Evolutionary conservation across 2,113 vertebrate species (phyloP).

Genomic region (Varanus salvator): DNA sequence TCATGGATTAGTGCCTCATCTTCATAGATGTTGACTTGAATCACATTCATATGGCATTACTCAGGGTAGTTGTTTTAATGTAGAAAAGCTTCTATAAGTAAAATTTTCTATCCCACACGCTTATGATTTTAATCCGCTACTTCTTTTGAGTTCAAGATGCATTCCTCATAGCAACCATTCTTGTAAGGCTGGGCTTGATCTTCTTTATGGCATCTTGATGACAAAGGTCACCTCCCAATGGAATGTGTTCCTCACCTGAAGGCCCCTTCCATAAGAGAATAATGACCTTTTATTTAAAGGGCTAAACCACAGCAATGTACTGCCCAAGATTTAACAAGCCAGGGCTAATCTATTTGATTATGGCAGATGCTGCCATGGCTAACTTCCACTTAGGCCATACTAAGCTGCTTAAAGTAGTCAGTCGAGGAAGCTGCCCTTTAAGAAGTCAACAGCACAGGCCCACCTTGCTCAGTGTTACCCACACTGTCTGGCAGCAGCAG

Average conservation of each 20-base stretch:
- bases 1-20: constrained; percentile 58
- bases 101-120: background rate
- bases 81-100: background rate
- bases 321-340: background rate
- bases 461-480: background rate
- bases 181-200: background rate
- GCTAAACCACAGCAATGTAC: no score
- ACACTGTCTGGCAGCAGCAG: background rate
- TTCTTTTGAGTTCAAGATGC: background rate
- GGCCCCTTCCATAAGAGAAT: background rate
- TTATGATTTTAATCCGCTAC: background rate
- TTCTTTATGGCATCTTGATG: background rate
- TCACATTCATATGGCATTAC: constrained; percentile 56
- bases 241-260: background rate
- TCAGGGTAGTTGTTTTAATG: constrained; percentile 25
- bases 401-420: background rate
- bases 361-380: background rate
- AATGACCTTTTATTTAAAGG: background rate
- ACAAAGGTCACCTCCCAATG: background rate
- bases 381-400: background rate
- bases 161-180: background rate
- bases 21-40: constrained; percentile 52
- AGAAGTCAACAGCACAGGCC: background rate
- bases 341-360: background rate
- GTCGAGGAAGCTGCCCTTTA: background rate